A percentile compares a stretch with the other conserved stretches of the same genome.
Conservation (phyloP, 2,797 vertebrate genomes). For the Lepilemur septentrionalis region DNA sequence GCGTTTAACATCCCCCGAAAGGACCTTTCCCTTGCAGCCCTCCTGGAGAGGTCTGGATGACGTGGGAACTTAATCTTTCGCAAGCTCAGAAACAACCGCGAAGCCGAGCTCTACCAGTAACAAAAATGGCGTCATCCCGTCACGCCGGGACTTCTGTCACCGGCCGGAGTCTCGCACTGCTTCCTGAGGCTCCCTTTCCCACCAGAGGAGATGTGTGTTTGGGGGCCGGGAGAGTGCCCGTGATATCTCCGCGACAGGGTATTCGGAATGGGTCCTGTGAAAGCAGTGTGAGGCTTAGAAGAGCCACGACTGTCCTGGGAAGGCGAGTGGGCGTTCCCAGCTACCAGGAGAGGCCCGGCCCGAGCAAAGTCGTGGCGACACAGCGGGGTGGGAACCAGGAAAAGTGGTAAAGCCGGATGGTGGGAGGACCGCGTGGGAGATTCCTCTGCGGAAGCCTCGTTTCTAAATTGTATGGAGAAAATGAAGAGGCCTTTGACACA, state of each 20-base stretch:
- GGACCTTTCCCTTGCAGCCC: not conserved
- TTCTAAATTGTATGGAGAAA: not conserved
- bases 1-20: not conserved
- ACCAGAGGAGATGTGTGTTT: not conserved
- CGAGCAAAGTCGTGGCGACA: not conserved
- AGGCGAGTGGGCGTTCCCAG: not conserved
- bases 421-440: not conserved
- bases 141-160: not conserved
- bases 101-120: not conserved
- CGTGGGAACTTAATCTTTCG: not conserved
- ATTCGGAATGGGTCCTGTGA: not conserved
- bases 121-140: not conserved
- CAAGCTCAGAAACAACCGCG: not conserved
- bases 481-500: not conserved
- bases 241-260: not conserved
- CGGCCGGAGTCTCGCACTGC: not conserved
- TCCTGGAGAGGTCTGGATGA: not conserved
- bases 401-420: not conserved
- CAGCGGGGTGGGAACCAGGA: accelerated
- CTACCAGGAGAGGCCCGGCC: not conserved
- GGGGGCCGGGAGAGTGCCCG: not conserved
- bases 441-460: not conserved
- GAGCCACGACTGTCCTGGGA: not conserved
- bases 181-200: not conserved
- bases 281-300: not conserved